These are phyloP conservation scores for Heterodera filipjevi DNA, from an alignment of 2,888 invertebrate genomes.

Conservation along the genomic window DNA sequence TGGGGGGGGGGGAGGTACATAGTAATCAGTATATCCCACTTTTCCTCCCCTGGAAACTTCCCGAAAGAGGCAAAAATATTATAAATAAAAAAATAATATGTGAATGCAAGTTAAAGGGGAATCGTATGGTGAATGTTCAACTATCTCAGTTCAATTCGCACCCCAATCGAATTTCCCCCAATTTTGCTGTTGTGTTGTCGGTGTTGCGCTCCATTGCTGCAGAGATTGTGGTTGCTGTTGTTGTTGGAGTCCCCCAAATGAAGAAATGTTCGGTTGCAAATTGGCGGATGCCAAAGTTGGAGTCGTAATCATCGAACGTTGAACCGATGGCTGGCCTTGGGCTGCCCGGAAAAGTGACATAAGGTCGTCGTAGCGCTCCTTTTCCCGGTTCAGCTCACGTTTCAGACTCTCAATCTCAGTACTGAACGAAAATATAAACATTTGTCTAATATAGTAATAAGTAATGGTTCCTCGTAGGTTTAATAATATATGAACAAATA, in stretches of 20 bases:
- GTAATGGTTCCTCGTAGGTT: no score
- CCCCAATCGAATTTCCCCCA: slow-evolving; percentile 21
- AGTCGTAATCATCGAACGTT: not conserved
- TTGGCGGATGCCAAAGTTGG: not conserved
- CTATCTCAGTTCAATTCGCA: slow-evolving; percentile 1
- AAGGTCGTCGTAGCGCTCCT: slow-evolving; percentile 36
- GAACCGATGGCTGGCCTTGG: slow-evolving; percentile 4
- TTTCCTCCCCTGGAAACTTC: no score
- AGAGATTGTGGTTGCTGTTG: slow-evolving; percentile 19
- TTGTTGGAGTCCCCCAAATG: slow-evolving; percentile 10
- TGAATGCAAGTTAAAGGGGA: not conserved
- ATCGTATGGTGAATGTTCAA: not conserved
- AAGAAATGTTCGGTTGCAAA: slow-evolving; percentile 12
- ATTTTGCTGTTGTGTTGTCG: slow-evolving; percentile 9
- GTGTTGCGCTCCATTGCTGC: slow-evolving; percentile 1
- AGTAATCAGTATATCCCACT: no score
- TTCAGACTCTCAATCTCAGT: slow-evolving; percentile 54
- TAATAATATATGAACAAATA: slow-evolving; percentile 40
- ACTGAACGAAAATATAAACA: no score
- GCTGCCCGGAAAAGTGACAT: slow-evolving; percentile 26
- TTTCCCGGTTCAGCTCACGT: slow-evolving; percentile 55
- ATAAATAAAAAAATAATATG: no score
- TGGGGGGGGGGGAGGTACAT: no score
- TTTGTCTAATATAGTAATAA: no score
- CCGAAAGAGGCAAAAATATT: no score